Percentiles rank a stretch among this genome's conserved stretches.
Conservation (phyloP, 2,113 vertebrate genomes). For the Picathartes gymnocephalus region DNA sequence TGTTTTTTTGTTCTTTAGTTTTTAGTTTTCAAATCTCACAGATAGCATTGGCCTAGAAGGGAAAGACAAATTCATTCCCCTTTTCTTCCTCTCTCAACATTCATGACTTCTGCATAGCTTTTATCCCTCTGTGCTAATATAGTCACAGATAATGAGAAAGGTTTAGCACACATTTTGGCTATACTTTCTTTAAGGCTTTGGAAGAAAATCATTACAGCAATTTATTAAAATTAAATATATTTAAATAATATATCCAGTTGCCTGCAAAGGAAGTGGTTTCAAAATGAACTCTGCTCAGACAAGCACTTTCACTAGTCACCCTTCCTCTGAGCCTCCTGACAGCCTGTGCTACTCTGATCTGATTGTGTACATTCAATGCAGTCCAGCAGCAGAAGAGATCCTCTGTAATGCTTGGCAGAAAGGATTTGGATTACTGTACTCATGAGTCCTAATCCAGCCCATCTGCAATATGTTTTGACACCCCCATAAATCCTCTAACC, state of each 20-base stretch:
- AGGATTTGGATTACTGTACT: slow-evolving; percentile 37
- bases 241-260: not conserved
- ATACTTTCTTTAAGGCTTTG: not conserved
- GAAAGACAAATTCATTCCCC: not conserved
- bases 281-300: not conserved
- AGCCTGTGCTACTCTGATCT: not conserved
- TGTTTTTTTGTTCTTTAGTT: not conserved
- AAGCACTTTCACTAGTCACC: not conserved
- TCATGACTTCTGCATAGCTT: not conserved
- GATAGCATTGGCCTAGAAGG: not conserved
- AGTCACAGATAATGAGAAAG: not conserved
- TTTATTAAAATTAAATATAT: not conserved
- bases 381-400: slow-evolving; percentile 7
- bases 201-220: not conserved
- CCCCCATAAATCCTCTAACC: slow-evolving; percentile 47
- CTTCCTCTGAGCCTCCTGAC: not conserved
- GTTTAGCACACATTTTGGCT: not conserved
- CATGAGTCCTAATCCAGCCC: slow-evolving; percentile 17
- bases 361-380: not conserved
- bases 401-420: slow-evolving; percentile 34
- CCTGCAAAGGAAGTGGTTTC: not conserved
- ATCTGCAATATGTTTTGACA: slow-evolving; percentile 49
- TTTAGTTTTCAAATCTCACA: not conserved
- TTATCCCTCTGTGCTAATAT: not conserved
- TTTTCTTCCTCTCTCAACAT: not conserved